phyloP scores from a whole-genome alignment of 2,113 vertebrate genomes.

The Balaenoptera acutorostrata region DNA sequence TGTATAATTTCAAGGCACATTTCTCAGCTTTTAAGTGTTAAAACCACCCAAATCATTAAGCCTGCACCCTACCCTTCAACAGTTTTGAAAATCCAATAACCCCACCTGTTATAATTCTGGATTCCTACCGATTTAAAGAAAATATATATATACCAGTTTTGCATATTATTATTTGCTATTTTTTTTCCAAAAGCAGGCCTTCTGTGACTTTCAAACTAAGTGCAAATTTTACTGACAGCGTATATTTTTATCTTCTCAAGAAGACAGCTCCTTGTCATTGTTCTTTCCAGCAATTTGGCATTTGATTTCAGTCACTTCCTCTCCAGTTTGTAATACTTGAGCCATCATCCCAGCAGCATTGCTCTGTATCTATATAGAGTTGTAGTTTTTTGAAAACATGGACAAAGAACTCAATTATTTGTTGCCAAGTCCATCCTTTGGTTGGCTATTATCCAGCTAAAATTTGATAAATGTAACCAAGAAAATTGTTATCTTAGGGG shows the following conservation, averaged over 20 bases:
- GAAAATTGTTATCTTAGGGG: not conserved
- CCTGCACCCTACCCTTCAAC: not conserved
- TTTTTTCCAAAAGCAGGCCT: not conserved
- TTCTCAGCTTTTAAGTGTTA: not conserved
- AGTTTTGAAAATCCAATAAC: not conserved
- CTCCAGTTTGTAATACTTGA: not conserved
- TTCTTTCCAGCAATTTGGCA: constrained; percentile 32
- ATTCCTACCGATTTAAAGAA: not conserved
- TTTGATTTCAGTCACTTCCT: not conserved
- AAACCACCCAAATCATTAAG: not conserved
- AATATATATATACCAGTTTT: not conserved
- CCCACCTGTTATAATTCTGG: not conserved
- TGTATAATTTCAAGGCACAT: not conserved
- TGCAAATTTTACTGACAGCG: constrained; percentile 36
- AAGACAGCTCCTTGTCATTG: constrained; percentile 23
- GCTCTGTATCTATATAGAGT: not conserved
- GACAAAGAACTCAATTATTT: not conserved
- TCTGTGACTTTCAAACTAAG: constrained; percentile 49
- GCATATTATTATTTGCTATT: not conserved
- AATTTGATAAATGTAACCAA: not conserved
- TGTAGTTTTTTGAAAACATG: not conserved
- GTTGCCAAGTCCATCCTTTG: not conserved
- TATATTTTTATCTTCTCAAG: constrained; percentile 44
- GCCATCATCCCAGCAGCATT: not conserved
- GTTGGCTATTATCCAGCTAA: not conserved